Evolutionary conservation across 2,113 vertebrate genomes (phyloP), one percentile per base, ranked within the genome.

Genomic region (Halcyon senegalensis): DNA sequence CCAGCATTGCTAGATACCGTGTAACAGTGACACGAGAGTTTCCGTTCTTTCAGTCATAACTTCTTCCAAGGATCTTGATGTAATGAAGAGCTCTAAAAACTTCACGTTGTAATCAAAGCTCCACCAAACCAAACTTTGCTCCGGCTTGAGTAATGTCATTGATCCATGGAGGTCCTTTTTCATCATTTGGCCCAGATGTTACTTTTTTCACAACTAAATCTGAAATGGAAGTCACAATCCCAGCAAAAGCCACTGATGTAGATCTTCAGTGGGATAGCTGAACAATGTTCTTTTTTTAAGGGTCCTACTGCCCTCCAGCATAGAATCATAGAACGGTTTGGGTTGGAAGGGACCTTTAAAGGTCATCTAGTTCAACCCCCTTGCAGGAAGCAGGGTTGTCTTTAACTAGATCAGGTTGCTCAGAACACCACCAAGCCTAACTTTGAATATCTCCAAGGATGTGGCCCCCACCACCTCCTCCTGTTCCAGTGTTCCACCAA

Each of bases 1-100:
- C 7, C 35, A 43, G 12, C 0, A 0, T 7, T 72, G 39, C 50
- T 25, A 63, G 51, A 14, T 60, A 35, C 3, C 3, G 20, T 1
- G 0, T 39, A 56, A 35, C 4, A 46, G 41, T 7, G 27, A 50
- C 62, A 17, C 0, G 11, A 50, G 37, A 58, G 12, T 37, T 77
- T 58, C 21, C 23, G 3, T 44, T 86, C 44, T 23, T 53, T 75
- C 80, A 41, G 2, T 55, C 27, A 5, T 63, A 24, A 35, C 44
- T 76, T 83, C 73, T 64, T 55, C 17, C 2, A 16, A 37, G n/a
- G 37, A 39, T 63, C 79, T 39, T 68, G 53, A 43, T 14, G 44
- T 41, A 70, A 5, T 12, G 20, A 27, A 72, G 53, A 76, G 12
- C 24, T 92, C n/a, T 30, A 33, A 78, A 89, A 81, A 2, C 16